A percentile compares a stretch with the other conserved stretches of the same genome.
Conservation (phyloP, 1,140 invertebrate species). For the Ostrea edulis region DNA sequence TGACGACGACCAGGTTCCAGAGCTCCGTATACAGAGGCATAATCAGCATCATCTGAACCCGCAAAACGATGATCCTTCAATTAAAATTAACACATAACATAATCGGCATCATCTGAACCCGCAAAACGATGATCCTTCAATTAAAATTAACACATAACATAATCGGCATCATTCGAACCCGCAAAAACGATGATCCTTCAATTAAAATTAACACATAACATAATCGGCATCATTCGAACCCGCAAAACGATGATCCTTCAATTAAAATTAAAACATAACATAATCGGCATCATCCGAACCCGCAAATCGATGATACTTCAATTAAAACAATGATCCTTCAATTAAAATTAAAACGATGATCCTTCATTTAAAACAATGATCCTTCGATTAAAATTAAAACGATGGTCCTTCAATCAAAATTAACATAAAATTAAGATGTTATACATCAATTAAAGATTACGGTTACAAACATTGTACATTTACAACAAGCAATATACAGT, state of each 20-base stretch:
- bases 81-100: too few species aligned
- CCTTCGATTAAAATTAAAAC: neutral
- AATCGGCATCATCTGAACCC: conserved; percentile 66
- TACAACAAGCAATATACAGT: too few species aligned
- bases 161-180: conserved; percentile 66
- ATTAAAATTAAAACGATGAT: neutral
- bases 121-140: neutral
- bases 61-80: neutral
- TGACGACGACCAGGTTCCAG: conserved; percentile 75
- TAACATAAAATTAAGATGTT: too few species aligned
- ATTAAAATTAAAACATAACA: too few species aligned
- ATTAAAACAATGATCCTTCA: too few species aligned
- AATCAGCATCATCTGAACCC: conserved; percentile 67
- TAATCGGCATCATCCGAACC: conserved; percentile 70
- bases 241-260: neutral
- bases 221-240: conserved; percentile 70
- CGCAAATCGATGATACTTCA: neutral
- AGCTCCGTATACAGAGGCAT: conserved; percentile 76
- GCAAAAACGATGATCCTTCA: neutral
- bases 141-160: too few species aligned
- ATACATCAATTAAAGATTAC: too few species aligned
- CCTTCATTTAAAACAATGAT: neutral
- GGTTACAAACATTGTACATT: too few species aligned
- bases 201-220: too few species aligned
- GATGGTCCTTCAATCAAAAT: neutral